Evolutionary conservation across 2,888 invertebrate genomes (phyloP), one percentile per base, ranked within the genome.

Genomic region (Andrena camellia): DNA sequence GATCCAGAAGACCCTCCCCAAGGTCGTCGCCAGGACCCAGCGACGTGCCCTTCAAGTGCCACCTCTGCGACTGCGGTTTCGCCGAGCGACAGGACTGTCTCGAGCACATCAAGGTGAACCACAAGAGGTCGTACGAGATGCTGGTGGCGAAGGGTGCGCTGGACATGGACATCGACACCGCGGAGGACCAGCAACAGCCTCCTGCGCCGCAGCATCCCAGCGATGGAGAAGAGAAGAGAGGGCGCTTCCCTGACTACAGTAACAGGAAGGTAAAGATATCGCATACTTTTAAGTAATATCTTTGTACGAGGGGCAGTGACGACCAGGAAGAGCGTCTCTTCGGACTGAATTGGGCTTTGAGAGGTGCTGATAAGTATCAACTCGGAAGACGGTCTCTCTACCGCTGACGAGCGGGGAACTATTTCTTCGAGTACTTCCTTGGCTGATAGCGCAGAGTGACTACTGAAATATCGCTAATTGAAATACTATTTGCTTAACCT

Each of bases 31-130:
- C 94, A 0, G 92, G 93, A 2, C 92, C 93, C 48, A 95, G 96
- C 1, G 97, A 97, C 86, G 94, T 97, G 72, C 97, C 97, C 6
- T 98, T 97, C 95, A 98, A 98, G 94, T 99, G 99, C 92, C 98
- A 99, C 94, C 95, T 99, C 0, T 99, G 99, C 93, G 98, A 98
- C 90, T 97, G 96, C 8, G 97, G 98, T 0, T 99, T 97, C 91
- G 95, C 96, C 0, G 97, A 97, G 60, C 95, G 98, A 2, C 95
- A 96, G 80, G 97, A 97, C 23, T 97, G 98, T 29, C 94, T 98
- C 81, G 97, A 97, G 42, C 99, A 99, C 91, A 97, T 98, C 88
- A 96, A 97, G 85, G 95, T 96, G 29, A 95, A 95, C 59, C 99
- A 99, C 91, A 94, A 96, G 0, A 95, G 96, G 5, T 98, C 98